phyloP scores from a whole-genome alignment of 2,113 vertebrate species.

The Oryzias melastigma region DNA sequence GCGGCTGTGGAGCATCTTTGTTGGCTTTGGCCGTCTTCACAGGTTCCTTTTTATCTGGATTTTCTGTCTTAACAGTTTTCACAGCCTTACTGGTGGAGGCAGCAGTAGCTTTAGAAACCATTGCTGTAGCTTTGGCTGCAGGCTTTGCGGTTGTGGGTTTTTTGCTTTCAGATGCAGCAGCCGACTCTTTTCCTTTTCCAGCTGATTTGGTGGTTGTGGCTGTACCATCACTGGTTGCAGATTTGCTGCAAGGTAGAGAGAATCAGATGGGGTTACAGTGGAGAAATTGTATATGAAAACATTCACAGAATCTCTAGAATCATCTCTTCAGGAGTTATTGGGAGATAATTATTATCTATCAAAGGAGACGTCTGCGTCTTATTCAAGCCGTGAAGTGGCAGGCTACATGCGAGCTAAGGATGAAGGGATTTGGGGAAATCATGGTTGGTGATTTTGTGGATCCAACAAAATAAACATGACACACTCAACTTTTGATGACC shows the following conservation, averaged over 20 bases:
- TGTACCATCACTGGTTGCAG: not conserved
- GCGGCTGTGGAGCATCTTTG: not conserved
- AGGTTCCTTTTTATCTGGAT: not conserved
- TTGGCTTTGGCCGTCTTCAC: not conserved
- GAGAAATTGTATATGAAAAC: not conserved
- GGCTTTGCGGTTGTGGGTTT: conserved; percentile 3
- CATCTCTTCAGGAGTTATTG: no score
- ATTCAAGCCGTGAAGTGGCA: no score
- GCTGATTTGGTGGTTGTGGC: not conserved
- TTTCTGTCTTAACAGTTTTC: not conserved
- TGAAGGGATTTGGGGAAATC: no score
- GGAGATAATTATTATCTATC: no score
- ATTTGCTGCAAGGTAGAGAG: conserved; percentile 1
- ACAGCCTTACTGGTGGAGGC: not conserved
- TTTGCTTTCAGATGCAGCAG: not conserved
- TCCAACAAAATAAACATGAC: no score
- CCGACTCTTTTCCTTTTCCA: not conserved
- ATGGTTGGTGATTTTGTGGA: no score
- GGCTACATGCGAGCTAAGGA: no score
- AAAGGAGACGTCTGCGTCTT: no score
- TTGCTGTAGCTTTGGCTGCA: conserved; percentile 4
- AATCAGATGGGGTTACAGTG: not conserved
- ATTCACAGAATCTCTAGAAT: no score
- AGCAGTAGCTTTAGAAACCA: conserved; percentile 14
- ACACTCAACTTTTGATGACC: no score